A percentile compares a stretch with the other conserved stretches of the same genome.
These are phyloP conservation scores for Oryctes rhinoceros DNA, from an alignment of 1,140 invertebrate genomes.

Conservation along the genomic window DNA sequence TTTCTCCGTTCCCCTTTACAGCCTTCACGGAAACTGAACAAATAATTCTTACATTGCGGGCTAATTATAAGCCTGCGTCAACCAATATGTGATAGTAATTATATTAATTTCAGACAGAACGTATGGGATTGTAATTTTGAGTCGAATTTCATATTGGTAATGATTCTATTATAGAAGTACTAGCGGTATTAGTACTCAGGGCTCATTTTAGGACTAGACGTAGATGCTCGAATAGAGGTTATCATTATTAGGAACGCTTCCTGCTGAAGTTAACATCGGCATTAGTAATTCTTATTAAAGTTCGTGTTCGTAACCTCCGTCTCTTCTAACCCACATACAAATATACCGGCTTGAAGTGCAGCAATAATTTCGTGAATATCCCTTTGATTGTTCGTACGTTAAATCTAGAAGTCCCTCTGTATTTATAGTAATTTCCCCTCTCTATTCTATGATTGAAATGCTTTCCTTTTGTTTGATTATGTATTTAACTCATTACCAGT, in stretches of 20 bases:
- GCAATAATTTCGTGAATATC: too few relatives aligned
- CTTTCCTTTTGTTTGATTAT: too few relatives aligned
- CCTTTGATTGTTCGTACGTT: too few relatives aligned
- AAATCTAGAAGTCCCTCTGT: too few relatives aligned
- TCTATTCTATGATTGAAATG: too few relatives aligned
- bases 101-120: neutral
- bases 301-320: neutral
- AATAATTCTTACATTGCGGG: conserved; percentile 15
- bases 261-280: neutral
- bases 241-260: conserved; percentile 13
- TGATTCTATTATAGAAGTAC: neutral
- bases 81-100: conserved; percentile 18
- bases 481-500: too few relatives aligned
- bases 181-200: too few relatives aligned
- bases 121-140: conserved; percentile 12
- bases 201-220: too few relatives aligned
- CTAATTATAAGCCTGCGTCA: conserved; percentile 15
- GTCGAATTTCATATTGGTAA: conserved; percentile 17
- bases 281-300: conserved; percentile 18
- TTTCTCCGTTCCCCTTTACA: neutral
- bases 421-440: too few relatives aligned
- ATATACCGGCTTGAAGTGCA: too few relatives aligned
- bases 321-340: too few relatives aligned
- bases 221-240: neutral
- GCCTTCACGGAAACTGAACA: neutral